Conservation (phyloP, 2,113 vertebrate genomes). For the Toxotes chatareus region DNA sequence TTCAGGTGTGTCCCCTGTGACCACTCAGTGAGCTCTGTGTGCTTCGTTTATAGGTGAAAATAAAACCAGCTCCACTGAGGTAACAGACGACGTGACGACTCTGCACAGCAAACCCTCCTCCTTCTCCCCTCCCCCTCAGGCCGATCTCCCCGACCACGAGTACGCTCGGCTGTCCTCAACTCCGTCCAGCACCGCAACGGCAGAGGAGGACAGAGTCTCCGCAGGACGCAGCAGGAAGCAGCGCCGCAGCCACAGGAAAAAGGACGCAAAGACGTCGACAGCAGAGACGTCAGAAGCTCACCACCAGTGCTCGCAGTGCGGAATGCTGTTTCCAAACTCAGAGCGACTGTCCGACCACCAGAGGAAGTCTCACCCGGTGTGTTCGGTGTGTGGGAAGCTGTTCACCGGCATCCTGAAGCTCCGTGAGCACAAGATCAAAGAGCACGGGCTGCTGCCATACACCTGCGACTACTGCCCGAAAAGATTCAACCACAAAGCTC, state of each 20-base stretch:
- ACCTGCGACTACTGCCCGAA: constrained; percentile 68
- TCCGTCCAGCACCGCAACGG: neutral
- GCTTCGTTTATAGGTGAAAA: constrained; percentile 30
- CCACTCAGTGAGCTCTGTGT: neutral
- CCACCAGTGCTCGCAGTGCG: constrained; percentile 30
- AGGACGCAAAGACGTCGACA: accelerated
- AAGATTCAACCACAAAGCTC: constrained; percentile 68
- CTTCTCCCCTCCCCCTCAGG: neutral
- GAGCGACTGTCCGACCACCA: constrained; percentile 51
- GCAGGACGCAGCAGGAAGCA: neutral
- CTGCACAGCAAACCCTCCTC: neutral
- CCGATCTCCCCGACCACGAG: constrained; percentile 40
- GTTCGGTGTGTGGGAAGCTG: constrained; percentile 16
- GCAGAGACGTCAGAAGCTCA: neutral
- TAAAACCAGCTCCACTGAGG: neutral
- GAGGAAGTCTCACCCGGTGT: constrained; percentile 50
- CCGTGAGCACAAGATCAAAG: constrained; percentile 44
- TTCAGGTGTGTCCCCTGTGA: too few relatives aligned
- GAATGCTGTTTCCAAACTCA: constrained; percentile 58
- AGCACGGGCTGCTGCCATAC: constrained; percentile 66
- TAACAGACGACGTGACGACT: neutral
- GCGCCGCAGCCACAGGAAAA: accelerated
- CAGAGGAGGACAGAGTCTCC: neutral
- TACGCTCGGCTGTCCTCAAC: constrained; percentile 23
- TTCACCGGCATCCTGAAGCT: constrained; percentile 54